These are phyloP conservation scores for Trididemnum clinides DNA, from an alignment of 23 tunicate species.

Conservation along the genomic window DNA sequence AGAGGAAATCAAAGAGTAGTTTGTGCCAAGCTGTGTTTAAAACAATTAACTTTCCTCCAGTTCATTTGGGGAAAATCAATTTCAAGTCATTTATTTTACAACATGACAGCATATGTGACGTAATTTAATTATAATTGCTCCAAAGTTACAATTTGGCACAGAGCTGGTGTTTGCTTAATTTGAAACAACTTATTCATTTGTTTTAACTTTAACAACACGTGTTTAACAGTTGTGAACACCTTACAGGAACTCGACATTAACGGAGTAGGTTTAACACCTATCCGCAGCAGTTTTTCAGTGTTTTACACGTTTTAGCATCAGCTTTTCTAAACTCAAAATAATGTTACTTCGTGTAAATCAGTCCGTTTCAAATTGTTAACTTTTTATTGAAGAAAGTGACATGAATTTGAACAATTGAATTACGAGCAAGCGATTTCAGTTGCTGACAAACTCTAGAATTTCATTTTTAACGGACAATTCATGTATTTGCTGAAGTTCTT, in stretches of 20 bases:
- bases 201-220: too few species aligned
- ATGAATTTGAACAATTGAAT: neutral
- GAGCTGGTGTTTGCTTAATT: too few species aligned
- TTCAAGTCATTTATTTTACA: too few species aligned
- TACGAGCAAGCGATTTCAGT: neutral
- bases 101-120: too few species aligned
- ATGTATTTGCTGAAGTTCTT: neutral
- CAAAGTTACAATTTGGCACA: too few species aligned
- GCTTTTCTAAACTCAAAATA: neutral
- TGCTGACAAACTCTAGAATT: neutral
- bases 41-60: too few species aligned
- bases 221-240: neutral
- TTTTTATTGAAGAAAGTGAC: conserved; percentile 3
- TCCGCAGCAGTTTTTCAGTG: neutral
- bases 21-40: too few species aligned
- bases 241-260: neutral
- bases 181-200: too few species aligned
- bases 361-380: neutral
- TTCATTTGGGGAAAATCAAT: too few species aligned
- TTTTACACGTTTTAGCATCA: neutral
- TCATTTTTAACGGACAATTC: conserved; percentile 1
- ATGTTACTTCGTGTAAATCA: neutral
- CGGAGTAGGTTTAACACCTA: neutral
- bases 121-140: too few species aligned
- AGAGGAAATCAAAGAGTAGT: too few species aligned